Percentiles rank a stretch among this genome's conserved stretches.
Conservation (phyloP, 2,113 vertebrate genomes). For the Macaca fascicularis region DNA sequence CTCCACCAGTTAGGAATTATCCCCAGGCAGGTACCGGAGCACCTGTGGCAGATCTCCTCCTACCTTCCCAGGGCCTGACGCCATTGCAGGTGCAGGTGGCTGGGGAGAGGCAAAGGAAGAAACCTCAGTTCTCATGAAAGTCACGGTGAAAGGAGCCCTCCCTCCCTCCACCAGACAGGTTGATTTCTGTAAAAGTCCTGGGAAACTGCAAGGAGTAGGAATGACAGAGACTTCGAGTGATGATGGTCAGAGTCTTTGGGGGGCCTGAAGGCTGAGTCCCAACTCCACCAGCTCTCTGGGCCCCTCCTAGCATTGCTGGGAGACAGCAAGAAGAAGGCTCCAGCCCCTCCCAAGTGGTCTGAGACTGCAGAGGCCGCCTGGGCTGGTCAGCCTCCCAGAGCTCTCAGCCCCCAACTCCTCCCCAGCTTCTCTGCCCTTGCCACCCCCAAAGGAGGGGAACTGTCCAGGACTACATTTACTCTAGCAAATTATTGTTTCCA, state of each 20-base stretch:
- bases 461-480: slow-evolving; percentile 44
- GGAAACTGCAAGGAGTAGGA: not conserved
- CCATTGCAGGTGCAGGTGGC: not conserved
- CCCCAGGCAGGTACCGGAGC: not conserved
- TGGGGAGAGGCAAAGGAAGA: not conserved
- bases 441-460: not conserved
- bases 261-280: not conserved
- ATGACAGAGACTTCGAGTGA: not conserved
- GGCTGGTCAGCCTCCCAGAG: not conserved
- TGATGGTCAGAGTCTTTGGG: not conserved
- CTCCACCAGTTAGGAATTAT: not conserved
- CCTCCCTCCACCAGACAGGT: not conserved
- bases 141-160: not conserved
- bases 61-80: not conserved
- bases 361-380: not conserved
- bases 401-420: not conserved
- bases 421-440: slow-evolving; percentile 40
- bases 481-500: slow-evolving; percentile 54
- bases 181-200: not conserved
- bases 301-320: not conserved
- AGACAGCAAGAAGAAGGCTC: not conserved
- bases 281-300: not conserved
- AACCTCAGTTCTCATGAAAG: not conserved
- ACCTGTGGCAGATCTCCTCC: not conserved
- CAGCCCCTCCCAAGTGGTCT: too few relatives aligned